Percentiles rank a stretch among this genome's conserved stretches.
phyloP scores from a whole-genome alignment of 2,797 vertebrate genomes.

The Tachyglossus aculeatus region DNA sequence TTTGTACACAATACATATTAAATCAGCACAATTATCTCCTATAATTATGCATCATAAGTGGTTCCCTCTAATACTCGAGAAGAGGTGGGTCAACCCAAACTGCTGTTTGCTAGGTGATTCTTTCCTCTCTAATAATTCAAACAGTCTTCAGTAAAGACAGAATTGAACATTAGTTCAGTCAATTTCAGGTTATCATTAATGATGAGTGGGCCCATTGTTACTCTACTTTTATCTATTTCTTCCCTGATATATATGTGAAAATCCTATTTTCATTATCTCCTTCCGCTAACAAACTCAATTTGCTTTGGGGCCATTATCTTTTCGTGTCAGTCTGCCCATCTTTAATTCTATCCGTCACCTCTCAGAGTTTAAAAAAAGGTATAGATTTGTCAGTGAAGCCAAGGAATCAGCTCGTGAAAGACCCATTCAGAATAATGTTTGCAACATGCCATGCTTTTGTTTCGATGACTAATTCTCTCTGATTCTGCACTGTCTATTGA shows the following conservation, averaged over 20 bases:
- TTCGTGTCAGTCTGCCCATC: neutral
- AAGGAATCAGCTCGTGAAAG: no score
- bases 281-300: conserved; percentile 48
- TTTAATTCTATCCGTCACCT: no score
- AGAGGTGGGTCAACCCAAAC: conserved; percentile 1
- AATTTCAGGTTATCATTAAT: neutral
- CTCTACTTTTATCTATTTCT: conserved; percentile 30
- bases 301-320: conserved; percentile 49
- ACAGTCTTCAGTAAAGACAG: conserved; percentile 1
- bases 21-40: conserved; percentile 33
- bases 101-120: conserved; percentile 8
- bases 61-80: conserved; percentile 9
- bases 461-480: no score
- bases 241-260: conserved; percentile 35
- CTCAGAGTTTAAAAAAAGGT: no score
- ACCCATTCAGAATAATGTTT: no score
- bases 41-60: conserved; percentile 32
- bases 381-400: no score
- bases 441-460: no score
- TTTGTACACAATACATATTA: conserved; percentile 18
- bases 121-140: conserved; percentile 9
- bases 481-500: no score
- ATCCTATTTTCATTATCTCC: conserved; percentile 41
- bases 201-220: conserved; percentile 20
- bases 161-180: conserved; percentile 8